Evolutionary conservation across 2,888 invertebrate species (phyloP).

Genomic region (Volucella inflata): DNA sequence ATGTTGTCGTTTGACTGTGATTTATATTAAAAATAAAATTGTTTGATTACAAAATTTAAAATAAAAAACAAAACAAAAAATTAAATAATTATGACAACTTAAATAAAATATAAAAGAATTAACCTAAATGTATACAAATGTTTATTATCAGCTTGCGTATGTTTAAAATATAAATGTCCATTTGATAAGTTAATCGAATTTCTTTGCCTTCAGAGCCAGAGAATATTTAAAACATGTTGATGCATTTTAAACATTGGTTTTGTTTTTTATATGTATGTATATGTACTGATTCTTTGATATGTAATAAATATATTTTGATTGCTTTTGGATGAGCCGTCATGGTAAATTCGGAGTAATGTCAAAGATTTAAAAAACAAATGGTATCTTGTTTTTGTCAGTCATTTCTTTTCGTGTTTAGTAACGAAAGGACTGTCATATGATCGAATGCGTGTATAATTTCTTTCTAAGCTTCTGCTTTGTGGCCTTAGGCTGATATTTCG

Average conservation of each 20-base stretch:
- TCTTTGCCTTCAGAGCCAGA: slow-evolving; percentile 28
- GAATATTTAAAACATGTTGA: slow-evolving; percentile 38
- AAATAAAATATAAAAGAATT: slow-evolving; percentile 13
- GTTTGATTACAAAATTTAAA: slow-evolving; percentile 43
- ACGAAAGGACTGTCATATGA: no score
- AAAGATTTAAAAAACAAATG: slow-evolving; percentile 25
- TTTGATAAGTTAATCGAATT: slow-evolving; percentile 27
- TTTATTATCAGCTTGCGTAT: slow-evolving; percentile 35
- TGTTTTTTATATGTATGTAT: slow-evolving; percentile 39
- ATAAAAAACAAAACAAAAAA: slow-evolving; percentile 7
- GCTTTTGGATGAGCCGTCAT: not conserved
- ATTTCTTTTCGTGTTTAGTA: no score
- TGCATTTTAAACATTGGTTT: slow-evolving; percentile 7
- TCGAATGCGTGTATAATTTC: no score
- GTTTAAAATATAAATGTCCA: slow-evolving; percentile 44
- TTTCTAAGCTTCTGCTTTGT: no score
- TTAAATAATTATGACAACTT: not conserved
- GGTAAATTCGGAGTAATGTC: slow-evolving; percentile 9
- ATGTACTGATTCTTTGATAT: slow-evolving; percentile 40
- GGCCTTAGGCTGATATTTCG: no score
- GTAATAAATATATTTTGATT: slow-evolving; percentile 20
- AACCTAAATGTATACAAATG: slow-evolving; percentile 31
- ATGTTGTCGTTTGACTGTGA: slow-evolving; percentile 73
- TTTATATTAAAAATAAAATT: slow-evolving; percentile 65
- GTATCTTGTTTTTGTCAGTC: not conserved